Conservation (phyloP, 2,113 vertebrate species). For the Centropus unirufus region DNA sequence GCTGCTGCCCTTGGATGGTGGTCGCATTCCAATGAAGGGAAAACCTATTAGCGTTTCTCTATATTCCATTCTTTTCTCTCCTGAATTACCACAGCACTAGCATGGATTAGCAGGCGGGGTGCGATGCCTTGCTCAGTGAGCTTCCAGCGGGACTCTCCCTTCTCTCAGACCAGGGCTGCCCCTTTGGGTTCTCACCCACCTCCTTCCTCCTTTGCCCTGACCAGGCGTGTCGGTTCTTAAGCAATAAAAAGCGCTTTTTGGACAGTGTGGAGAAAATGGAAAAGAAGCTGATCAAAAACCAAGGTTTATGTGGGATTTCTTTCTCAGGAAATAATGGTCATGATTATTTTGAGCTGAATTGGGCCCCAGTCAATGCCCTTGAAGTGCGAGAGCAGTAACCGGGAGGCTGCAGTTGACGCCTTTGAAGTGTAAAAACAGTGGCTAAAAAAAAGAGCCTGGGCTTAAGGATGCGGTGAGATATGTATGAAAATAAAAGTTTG, state of each 20-base stretch:
- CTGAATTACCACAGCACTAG: neutral
- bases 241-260: neutral
- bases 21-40: neutral
- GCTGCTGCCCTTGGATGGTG: neutral
- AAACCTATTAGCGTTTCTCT: neutral
- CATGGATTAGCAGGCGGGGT: neutral
- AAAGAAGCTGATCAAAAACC: neutral
- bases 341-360: too few relatives aligned
- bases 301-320: neutral
- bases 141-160: neutral
- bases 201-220: neutral
- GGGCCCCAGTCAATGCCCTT: too few relatives aligned
- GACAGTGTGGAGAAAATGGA: neutral
- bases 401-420: too few relatives aligned
- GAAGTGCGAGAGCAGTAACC: too few relatives aligned
- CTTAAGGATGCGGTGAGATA: too few relatives aligned
- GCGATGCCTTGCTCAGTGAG: accelerated
- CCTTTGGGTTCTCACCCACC: neutral
- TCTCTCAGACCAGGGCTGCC: neutral
- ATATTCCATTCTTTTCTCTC: neutral
- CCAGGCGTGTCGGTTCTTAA: neutral
- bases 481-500: too few relatives aligned
- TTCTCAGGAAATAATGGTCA: too few relatives aligned
- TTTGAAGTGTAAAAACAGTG: too few relatives aligned
- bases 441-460: too few relatives aligned